These are phyloP conservation scores for Sebastes reedi DNA, from an alignment of 2,797 vertebrate genomes.

Conservation along the genomic window DNA sequence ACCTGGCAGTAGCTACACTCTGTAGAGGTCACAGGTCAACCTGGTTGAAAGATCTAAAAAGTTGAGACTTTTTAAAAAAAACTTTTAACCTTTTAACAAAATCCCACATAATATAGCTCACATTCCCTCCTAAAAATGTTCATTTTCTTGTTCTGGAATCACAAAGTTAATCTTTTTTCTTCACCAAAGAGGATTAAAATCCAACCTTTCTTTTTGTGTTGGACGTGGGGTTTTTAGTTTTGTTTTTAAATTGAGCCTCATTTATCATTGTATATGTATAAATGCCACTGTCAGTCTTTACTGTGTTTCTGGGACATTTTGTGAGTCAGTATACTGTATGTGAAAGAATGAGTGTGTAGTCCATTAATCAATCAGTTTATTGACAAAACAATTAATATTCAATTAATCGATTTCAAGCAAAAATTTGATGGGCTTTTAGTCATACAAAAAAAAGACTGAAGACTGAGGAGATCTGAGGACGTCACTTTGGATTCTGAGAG, in stretches of 20 bases:
- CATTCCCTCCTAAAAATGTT: background rate
- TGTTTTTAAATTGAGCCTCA: background rate
- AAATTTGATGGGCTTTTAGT: background rate
- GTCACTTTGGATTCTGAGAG: background rate
- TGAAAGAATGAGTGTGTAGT: background rate
- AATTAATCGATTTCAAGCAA: background rate
- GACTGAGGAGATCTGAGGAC: background rate
- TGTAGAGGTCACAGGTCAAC: constrained; percentile 5
- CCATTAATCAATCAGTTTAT: background rate
- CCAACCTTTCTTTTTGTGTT: background rate
- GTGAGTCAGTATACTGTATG: too few relatives aligned
- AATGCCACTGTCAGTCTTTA: background rate
- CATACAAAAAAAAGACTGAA: background rate
- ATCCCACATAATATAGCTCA: background rate
- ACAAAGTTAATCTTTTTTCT: background rate
- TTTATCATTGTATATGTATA: background rate
- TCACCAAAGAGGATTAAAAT: background rate
- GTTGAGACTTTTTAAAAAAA: background rate
- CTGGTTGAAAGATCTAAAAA: background rate
- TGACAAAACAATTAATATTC: too few relatives aligned
- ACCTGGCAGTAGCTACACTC: background rate
- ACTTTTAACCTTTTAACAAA: background rate
- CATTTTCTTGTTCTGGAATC: background rate
- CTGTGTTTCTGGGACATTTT: background rate
- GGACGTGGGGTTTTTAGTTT: background rate